Evolutionary conservation across 1,140 invertebrate genomes (phyloP).

Genomic region (Stenopsyche tienmushanensis): DNA sequence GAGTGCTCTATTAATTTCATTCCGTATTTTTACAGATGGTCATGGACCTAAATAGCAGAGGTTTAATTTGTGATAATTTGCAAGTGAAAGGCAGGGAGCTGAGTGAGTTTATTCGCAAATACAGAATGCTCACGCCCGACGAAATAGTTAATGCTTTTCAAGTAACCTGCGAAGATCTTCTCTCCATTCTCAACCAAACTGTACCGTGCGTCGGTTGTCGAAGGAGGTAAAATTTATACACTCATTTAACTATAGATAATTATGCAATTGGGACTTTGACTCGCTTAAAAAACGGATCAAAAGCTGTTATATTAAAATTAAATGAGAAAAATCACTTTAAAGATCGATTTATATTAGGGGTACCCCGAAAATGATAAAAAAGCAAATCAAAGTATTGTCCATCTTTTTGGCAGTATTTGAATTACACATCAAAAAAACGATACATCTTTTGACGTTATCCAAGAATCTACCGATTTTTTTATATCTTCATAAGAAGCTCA

Average conservation of each 20-base stretch:
- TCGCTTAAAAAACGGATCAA: neutral
- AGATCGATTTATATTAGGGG: no score
- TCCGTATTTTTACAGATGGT: conserved; percentile 70
- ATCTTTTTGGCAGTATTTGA: no score
- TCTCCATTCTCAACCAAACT: conserved; percentile 80
- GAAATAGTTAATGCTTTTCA: conserved; percentile 79
- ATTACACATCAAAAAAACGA: no score
- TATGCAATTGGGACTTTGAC: neutral
- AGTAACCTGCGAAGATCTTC: conserved; percentile 79
- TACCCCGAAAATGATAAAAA: no score
- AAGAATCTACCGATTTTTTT: no score
- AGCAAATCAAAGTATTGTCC: no score
- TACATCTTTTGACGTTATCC: no score
- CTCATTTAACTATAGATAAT: no score
- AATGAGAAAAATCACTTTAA: conserved; percentile 15
- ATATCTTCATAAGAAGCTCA: no score
- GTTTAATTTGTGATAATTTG: conserved; percentile 75
- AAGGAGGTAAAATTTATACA: conserved; percentile 70
- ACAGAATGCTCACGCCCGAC: conserved; percentile 70
- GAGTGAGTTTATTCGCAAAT: conserved; percentile 81
- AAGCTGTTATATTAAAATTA: neutral
- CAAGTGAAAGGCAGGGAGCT: conserved; percentile 75
- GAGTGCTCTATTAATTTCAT: no score
- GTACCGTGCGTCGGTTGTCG: conserved; percentile 91
- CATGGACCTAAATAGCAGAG: conserved; percentile 83